Conservation (phyloP, 2,113 vertebrate genomes). For the Cyanoliseus patagonus region DNA sequence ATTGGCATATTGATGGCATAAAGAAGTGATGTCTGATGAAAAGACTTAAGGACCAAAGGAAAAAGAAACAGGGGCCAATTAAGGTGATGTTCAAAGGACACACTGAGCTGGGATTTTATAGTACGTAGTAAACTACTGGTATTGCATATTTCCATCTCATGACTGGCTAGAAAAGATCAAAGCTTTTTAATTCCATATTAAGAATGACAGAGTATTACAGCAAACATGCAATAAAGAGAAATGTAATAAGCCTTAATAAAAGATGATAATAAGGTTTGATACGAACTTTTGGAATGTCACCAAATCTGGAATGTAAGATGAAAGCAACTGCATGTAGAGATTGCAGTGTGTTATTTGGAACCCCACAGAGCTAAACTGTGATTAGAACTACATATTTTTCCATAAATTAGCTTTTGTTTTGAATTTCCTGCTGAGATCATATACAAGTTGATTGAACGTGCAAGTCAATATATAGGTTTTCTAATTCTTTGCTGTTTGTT, state of each 20-base stretch:
- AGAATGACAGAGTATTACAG: constrained; percentile 61
- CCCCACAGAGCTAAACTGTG: constrained; percentile 78
- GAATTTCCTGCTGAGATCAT: constrained; percentile 79
- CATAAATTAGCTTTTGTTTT: constrained; percentile 85
- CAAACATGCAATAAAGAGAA: constrained; percentile 65
- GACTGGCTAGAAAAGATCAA: constrained; percentile 55
- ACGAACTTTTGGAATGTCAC: constrained; percentile 69
- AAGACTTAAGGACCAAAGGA: constrained; percentile 49
- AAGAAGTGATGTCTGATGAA: constrained; percentile 46
- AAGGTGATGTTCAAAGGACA: constrained; percentile 63
- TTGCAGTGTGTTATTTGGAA: constrained; percentile 79
- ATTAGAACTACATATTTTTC: constrained; percentile 86
- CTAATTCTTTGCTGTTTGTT: constrained; percentile 68
- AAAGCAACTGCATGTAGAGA: constrained; percentile 73
- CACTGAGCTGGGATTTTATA: background rate
- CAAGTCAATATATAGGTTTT: constrained; percentile 69
- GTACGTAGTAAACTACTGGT: constrained; percentile 5
- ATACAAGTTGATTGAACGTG: constrained; percentile 73
- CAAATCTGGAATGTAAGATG: constrained; percentile 72
- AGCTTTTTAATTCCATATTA: constrained; percentile 61
- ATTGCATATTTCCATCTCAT: constrained; percentile 50
- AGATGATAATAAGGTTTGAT: constrained; percentile 75
- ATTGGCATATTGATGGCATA: constrained; percentile 42
- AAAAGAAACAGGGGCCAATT: constrained; percentile 36
- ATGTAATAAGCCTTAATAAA: constrained; percentile 67